Evolutionary conservation across 1,140 invertebrate species (phyloP).

Genomic region (Ridgeia piscesae): DNA sequence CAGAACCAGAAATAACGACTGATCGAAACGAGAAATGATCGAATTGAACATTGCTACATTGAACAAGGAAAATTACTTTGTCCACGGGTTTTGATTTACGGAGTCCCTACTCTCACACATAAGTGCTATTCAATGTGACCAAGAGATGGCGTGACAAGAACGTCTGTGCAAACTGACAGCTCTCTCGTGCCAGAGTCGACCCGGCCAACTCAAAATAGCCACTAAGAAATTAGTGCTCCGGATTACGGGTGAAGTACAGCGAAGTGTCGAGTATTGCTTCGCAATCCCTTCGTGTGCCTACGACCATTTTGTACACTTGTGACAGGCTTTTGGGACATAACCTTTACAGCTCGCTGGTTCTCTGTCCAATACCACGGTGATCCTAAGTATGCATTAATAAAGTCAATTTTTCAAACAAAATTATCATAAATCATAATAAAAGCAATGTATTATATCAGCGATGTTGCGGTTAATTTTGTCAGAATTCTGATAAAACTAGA

Average conservation of each 20-base stretch:
- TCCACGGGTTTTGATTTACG: neutral
- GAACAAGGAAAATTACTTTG: neutral
- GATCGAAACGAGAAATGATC: neutral
- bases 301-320: neutral
- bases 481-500: neutral
- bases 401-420: neutral
- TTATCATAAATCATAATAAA: neutral
- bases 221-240: neutral
- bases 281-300: neutral
- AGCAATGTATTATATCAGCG: neutral
- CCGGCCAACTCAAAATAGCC: neutral
- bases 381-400: neutral
- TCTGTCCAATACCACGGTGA: neutral
- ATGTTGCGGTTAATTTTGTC: no score
- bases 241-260: neutral
- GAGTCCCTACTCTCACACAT: neutral
- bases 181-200: neutral
- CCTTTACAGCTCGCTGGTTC: neutral
- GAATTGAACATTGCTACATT: neutral
- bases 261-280: neutral
- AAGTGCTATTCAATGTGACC: neutral
- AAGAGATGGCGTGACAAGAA: neutral
- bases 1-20: neutral
- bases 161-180: neutral
- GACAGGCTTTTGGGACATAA: neutral